Base-by-base conservation (phyloP, 2,888 invertebrate species). In the Coleophora flavipennella region DNA sequence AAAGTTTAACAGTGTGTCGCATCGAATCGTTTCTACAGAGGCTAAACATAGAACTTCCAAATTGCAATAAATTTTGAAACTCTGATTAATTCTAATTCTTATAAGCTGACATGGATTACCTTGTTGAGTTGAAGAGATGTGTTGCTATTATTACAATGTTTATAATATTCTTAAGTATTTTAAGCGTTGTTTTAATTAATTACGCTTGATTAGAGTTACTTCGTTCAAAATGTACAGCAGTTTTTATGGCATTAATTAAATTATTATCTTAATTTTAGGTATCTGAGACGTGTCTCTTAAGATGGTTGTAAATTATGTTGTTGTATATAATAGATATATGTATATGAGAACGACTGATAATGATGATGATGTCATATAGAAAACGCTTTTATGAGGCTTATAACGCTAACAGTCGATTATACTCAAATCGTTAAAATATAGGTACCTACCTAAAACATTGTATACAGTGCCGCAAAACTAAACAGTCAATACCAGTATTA, bases 291-390 rank as follows among this genome's bases (percentile, higher is more conserved):
- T 57, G 52, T 66, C 55, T 63, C 60, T 53, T 4, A 49, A 59
- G 54, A 63, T 63, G 60, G 59, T 68, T 70, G 62, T 71, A 68
- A 60, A 62, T 59, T 68, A 69, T 66, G 63, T 72, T 72, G 54
- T 57, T 73, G 71, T 77, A 75, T 61, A 75, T 78, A 77, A 55
- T 62, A 63, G 40, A 35, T 36, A 39, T 63, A 63, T 55, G 39
- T 54, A 52, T 55, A 62, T 51, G 57, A 59, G 59, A 67, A 67
- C 62, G 70, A 72, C 73, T 72, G 72, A 72, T 59, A 53, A n/a
- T n/a, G n/a, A n/a, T n/a, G n/a, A n/a, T 20, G 20, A 54, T 55
- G 59, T 59, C 62, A 63, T 56, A 55, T 49, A 49, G 42, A 55
- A 20, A 20, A 20, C 20, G 20, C 20, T 20, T 20, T 4, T 4